Evolutionary conservation across 2,113 vertebrate genomes (phyloP).

Genomic region (Saccopteryx bilineata): DNA sequence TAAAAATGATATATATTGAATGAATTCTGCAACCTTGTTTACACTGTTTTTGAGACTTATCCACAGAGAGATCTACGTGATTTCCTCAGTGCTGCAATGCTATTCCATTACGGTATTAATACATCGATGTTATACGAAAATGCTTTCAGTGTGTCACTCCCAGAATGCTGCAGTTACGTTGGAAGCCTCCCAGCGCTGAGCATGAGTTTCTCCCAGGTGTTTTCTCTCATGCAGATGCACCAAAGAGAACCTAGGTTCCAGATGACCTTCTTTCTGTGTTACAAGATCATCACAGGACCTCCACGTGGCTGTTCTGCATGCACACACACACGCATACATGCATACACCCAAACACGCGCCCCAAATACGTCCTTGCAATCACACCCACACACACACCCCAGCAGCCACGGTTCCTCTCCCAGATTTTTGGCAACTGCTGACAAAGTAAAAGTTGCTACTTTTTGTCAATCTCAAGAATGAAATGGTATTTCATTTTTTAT

Average conservation of each 20-base stretch:
- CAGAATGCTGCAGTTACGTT: fast-evolving
- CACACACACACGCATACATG: too few species aligned
- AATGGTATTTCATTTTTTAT: not conserved
- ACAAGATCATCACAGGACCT: not conserved
- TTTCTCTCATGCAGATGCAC: not conserved
- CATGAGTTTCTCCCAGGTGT: not conserved
- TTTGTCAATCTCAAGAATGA: not conserved
- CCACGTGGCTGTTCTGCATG: not conserved
- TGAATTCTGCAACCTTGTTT: not conserved
- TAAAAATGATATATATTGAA: not conserved
- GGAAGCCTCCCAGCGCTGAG: not conserved
- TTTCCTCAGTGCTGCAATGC: not conserved
- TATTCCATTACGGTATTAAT: too few species aligned
- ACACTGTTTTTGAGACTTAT: not conserved
- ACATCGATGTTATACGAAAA: not conserved
- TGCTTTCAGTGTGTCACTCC: not conserved
- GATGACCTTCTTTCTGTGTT: not conserved
- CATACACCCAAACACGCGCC: not conserved
- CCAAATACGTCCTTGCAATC: not conserved
- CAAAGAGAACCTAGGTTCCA: not conserved
- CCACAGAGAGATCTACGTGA: not conserved
- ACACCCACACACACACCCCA: not conserved
- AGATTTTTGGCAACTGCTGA: not conserved
- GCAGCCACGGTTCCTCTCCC: too few species aligned
- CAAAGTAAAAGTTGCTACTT: not conserved